Evolutionary conservation across 2,888 invertebrate genomes (phyloP).

Genomic region (Agelastica alni): DNA sequence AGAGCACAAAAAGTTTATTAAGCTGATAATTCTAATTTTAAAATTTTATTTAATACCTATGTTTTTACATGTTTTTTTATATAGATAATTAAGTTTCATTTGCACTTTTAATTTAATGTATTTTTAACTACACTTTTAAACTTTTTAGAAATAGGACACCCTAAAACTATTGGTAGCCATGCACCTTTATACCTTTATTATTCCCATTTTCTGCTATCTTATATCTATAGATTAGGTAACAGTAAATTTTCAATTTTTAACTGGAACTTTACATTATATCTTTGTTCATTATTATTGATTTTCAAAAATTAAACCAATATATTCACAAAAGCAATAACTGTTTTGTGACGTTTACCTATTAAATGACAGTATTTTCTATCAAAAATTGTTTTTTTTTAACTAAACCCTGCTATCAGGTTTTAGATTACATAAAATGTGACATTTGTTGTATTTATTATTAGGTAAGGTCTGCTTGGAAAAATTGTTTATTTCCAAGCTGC

Average conservation of each 20-base stretch:
- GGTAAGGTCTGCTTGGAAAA: no score
- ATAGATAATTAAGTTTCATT: no score
- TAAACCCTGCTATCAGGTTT: conserved; percentile 4
- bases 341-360: conserved; percentile 15
- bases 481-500: no score
- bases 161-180: conserved; percentile 5
- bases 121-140: background rate
- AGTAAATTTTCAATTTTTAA: conserved; percentile 6
- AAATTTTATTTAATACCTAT: no score
- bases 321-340: conserved; percentile 20
- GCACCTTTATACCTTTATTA: conserved; percentile 14
- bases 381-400: conserved; percentile 2
- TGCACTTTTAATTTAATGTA: no score
- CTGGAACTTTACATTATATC: conserved; percentile 5
- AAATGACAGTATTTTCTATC: conserved; percentile 16
- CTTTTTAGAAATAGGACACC: background rate
- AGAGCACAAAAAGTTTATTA: no score
- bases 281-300: conserved; percentile 9
- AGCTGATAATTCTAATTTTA: no score
- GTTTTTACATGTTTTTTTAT: no score
- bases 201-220: conserved; percentile 7
- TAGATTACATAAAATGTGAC: no score
- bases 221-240: conserved; percentile 13
- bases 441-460: no score
- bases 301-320: conserved; percentile 7